Evolutionary conservation across 1,140 invertebrate species (phyloP).

Genomic region (Drosophila chauvacae): DNA sequence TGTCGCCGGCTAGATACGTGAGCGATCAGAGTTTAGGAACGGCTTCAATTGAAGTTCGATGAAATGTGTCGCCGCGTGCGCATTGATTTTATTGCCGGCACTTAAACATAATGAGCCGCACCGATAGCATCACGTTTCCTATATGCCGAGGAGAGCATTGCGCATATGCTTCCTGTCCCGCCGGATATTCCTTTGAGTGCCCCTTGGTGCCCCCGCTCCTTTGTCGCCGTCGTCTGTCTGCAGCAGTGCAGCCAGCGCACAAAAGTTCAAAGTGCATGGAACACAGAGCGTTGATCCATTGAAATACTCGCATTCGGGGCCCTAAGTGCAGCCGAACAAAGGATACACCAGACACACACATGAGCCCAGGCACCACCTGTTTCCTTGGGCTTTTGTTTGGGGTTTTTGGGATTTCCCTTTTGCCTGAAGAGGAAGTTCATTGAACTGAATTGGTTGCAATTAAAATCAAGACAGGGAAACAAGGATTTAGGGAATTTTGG

Average conservation of each 20-base stretch:
- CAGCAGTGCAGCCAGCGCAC: slow-evolving; percentile 54
- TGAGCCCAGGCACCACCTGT: slow-evolving; percentile 59
- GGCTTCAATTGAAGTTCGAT: slow-evolving; percentile 79
- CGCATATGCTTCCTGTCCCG: slow-evolving; percentile 76
- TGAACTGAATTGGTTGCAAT: slow-evolving; percentile 57
- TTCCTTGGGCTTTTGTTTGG: slow-evolving; percentile 74
- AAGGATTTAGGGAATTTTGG: background rate
- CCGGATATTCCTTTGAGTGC: slow-evolving; percentile 80
- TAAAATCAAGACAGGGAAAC: slow-evolving; percentile 34
- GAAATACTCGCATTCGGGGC: slow-evolving; percentile 32
- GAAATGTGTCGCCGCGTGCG: slow-evolving; percentile 64
- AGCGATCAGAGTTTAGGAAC: slow-evolving; percentile 37
- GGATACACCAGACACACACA: slow-evolving; percentile 43
- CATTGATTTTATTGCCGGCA: slow-evolving; percentile 81
- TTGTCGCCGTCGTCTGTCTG: slow-evolving; percentile 47
- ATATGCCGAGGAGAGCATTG: slow-evolving; percentile 51
- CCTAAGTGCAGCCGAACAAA: slow-evolving; percentile 65
- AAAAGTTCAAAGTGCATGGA: slow-evolving; percentile 76
- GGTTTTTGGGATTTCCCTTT: slow-evolving; percentile 3
- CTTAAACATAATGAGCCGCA: slow-evolving; percentile 79
- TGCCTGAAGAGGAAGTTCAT: slow-evolving; percentile 65
- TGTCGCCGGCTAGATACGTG: slow-evolving; percentile 47
- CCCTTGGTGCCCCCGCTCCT: background rate
- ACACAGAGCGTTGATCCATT: slow-evolving; percentile 18
- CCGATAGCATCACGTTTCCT: slow-evolving; percentile 79